Evolutionary conservation across 2,888 invertebrate genomes (phyloP).

Genomic region (Drosophila diplacantha): DNA sequence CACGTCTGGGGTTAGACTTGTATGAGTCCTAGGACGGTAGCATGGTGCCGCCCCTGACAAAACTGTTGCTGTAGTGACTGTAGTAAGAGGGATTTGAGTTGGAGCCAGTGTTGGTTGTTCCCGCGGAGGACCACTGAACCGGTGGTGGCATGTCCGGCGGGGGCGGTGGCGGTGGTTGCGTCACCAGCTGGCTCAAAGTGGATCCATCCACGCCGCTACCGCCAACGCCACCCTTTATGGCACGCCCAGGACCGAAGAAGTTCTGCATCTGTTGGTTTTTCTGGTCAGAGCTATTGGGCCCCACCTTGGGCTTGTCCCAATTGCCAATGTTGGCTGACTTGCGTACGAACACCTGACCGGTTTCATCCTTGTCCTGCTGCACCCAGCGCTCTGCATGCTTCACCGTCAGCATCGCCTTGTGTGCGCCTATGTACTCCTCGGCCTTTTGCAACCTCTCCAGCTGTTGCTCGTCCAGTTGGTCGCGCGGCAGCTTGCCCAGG

Average conservation of each 20-base stretch:
- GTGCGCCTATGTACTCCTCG: constrained; percentile 60
- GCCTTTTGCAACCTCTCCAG: constrained; percentile 59
- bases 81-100: constrained; percentile 41
- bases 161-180: constrained; percentile 16
- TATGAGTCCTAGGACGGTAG: constrained; percentile 50
- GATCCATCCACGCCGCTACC: neutral
- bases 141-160: constrained; percentile 14
- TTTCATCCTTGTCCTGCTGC: constrained; percentile 44
- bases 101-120: constrained; percentile 2
- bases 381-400: constrained; percentile 69
- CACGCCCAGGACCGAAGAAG: constrained; percentile 55
- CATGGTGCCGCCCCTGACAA: constrained; percentile 49
- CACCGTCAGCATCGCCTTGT: constrained; percentile 66
- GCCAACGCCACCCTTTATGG: constrained; percentile 49
- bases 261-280: constrained; percentile 36
- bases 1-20: constrained; percentile 25
- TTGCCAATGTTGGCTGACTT: constrained; percentile 29
- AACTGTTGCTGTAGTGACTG: constrained; percentile 45
- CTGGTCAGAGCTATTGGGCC: constrained; percentile 2
- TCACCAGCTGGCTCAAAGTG: constrained; percentile 1
- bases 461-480: constrained; percentile 64
- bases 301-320: constrained; percentile 39
- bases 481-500: constrained; percentile 58
- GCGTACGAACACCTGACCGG: constrained; percentile 55
- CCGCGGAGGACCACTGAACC: neutral